Base-by-base conservation (phyloP, 2,113 vertebrate genomes). In the Dicentrarchus labrax region DNA sequence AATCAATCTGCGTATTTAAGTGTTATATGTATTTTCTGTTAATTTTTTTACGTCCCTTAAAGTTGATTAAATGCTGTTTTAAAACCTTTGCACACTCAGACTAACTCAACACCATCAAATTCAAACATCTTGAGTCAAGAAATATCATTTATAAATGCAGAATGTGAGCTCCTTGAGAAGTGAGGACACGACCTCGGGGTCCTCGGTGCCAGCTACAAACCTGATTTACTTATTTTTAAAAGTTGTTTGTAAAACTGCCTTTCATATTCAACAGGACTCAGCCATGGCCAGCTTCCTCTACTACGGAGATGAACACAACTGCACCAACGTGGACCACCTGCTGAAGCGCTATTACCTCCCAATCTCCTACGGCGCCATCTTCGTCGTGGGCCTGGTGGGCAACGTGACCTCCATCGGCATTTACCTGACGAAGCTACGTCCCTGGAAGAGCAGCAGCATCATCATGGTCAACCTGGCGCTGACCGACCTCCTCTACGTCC, bases 391-490 rank as follows among this genome's bases (percentile, higher is more conserved):
- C 2, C 48, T 93, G 22, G 43, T 92, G 74, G 94, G 94, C 2
- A 95, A 95, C 60, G 3, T 86, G 1, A 91, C 72, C 6, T 84
- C 91, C 24, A 79, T 95, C 11, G 1, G 74, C 56, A 82, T 95
- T 3, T 94, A 94, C 43, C 0, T 90, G 72, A 38, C 80, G 0
- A 94, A 93, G 70, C 80, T 94, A 56, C 92, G 91, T 0, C 94
- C 94, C 10, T 96, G 96, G 95, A 94, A 91, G 64, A 90, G 94
- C 0, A 92, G 94, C 12, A 90, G 92, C 78, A 72, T 97, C 73
- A 95, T 96, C 83, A 93, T 96, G 16, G 94, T 94, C 39, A 95
- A 96, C 90, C 79, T 97, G 68, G 95, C 95, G 0, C 1, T 95
- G 81, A 95, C 95, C 0, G 95, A 97, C 87, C 80, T 96, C 21